These are phyloP conservation scores for Enteromius radiatus DNA, from an alignment of 2,797 vertebrate genomes.

Conservation along the genomic window DNA sequence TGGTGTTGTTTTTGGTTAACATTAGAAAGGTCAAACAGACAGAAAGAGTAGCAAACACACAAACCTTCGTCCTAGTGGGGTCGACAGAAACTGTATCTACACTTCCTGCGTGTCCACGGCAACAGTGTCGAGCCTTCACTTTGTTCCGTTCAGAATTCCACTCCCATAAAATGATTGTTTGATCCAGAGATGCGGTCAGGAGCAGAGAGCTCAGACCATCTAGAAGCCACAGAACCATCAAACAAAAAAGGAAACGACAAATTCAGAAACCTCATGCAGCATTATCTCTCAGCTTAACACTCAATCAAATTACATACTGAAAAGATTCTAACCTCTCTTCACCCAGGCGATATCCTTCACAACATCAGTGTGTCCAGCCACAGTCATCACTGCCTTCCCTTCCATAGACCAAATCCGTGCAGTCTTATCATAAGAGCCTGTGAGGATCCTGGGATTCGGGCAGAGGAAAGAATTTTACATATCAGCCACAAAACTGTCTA, in stretches of 20 bases:
- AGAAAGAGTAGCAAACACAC: not conserved
- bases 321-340: conserved; percentile 84
- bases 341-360: conserved; percentile 97
- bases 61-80: conserved; percentile 86
- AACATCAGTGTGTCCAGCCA: conserved; percentile 91
- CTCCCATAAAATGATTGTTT: conserved; percentile 93
- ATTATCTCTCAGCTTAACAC: not conserved
- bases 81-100: conserved; percentile 90
- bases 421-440: conserved; percentile 94
- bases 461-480: not conserved
- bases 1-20: not conserved
- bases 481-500: not conserved
- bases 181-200: conserved; percentile 94
- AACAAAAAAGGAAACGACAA: not conserved
- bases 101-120: conserved; percentile 91
- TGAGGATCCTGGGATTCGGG: conserved; percentile 86
- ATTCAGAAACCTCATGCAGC: not conserved
- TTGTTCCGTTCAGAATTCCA: conserved; percentile 94
- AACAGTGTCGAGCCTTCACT: conserved; percentile 91
- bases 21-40: not conserved
- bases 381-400: conserved; percentile 87
- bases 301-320: not conserved
- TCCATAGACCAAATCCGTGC: conserved; percentile 93
- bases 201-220: conserved; percentile 83
- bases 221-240: conserved; percentile 50